Evolutionary conservation across 2,888 invertebrate species (phyloP), one percentile per base, ranked within the genome.

Genomic region (Himalopsyche japonica): DNA sequence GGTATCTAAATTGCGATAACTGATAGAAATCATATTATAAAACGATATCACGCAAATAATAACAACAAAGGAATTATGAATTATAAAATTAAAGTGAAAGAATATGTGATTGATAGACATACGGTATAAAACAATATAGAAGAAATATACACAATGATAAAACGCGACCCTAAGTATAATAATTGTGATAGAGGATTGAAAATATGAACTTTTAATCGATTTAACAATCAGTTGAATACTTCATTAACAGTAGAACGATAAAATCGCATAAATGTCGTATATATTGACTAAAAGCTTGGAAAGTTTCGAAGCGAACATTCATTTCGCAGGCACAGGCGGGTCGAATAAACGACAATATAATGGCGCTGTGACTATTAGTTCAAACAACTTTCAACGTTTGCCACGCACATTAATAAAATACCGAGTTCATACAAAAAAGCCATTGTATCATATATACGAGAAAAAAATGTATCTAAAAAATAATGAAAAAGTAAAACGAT

Each of bases 201-300:
- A 70, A 70, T 70, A 70, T 70, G 70, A 70, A 70, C 70, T 70
- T 70, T 30, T 70, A 70, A 70, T 70, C 70, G 70, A 70, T 70
- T 70, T 70, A 84, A 84, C 84, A 84, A 84, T 84, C 57, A 47
- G 70, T 57, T 84, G 84, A 84, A 84, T 84, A 78, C 79, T 84
- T 84, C 84, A 84, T 84, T 70, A 81, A 79, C 57, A 76, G 84
- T 49, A 76, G 79, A 77, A 57, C 76, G 81, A 81, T 84, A 81
- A 81, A 84, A 84, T 81, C 81, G 77, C 77, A 84, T 70, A 70
- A 70, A 70, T 70, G 70, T 70, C 70, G 70, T 70, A 27, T 70
- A 70, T 70, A 70, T 70, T 70, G 70, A 70, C 70, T 70, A 70
- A 70, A 70, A 70, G 70, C 70, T 70, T 70, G 70, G 70, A 70